phyloP scores from a whole-genome alignment of 2,888 invertebrate genomes.

The Chalcosyrphus nemorum region DNA sequence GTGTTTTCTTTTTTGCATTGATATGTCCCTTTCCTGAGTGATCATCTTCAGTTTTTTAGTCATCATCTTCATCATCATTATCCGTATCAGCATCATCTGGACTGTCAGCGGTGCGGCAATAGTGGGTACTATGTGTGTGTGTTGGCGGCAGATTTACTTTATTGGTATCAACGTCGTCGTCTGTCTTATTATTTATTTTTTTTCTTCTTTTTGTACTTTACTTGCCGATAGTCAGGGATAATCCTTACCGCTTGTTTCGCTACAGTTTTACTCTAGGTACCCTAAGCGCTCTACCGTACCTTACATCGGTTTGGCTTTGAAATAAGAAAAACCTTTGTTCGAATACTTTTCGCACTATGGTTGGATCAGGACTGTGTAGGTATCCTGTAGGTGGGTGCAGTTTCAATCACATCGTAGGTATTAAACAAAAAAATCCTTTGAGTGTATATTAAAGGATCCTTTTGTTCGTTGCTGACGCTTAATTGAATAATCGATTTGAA shows the following conservation, averaged over 20 bases:
- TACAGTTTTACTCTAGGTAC: conserved; percentile 12
- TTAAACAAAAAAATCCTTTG: no score
- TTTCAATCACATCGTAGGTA: background rate
- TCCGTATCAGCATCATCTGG: conserved; percentile 55
- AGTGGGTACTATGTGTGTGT: conserved; percentile 13
- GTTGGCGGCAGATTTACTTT: conserved; percentile 65
- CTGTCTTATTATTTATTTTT: background rate
- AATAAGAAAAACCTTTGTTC: background rate
- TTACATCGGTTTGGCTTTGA: background rate
- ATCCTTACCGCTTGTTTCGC: conserved; percentile 50
- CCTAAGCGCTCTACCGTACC: background rate
- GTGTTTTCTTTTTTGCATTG: conserved; percentile 13
- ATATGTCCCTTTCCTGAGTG: conserved; percentile 5
- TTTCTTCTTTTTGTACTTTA: conserved; percentile 16
- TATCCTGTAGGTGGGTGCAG: background rate
- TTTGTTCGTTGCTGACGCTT: no score
- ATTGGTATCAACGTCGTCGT: conserved; percentile 51
- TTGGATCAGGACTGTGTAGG: background rate
- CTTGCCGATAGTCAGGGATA: conserved; percentile 49
- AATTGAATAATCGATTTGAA: no score
- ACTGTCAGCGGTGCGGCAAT: conserved; percentile 35
- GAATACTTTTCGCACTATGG: background rate
- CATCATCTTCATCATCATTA: conserved; percentile 53
- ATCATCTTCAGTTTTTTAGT: conserved; percentile 50
- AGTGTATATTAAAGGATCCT: no score